These are phyloP conservation scores for Eupithecia abbreviata DNA, from an alignment of 2,888 invertebrate genomes.

Conservation along the genomic window DNA sequence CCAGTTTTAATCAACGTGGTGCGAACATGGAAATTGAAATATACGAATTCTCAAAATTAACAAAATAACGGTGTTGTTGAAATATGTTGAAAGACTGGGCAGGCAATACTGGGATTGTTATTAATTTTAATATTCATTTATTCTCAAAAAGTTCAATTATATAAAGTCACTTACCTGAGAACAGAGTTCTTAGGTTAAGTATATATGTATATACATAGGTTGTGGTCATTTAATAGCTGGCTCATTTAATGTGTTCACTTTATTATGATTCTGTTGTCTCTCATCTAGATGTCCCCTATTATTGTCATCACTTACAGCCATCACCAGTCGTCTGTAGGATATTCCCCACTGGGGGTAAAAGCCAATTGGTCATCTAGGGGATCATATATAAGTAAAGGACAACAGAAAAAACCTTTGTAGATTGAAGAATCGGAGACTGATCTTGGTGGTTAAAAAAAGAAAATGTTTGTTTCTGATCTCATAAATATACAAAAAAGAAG, in stretches of 20 bases:
- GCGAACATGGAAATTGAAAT: slow-evolving; percentile 46
- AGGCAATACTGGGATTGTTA: neutral
- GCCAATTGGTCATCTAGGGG: neutral
- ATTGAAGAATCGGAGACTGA: neutral
- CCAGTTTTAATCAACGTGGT: slow-evolving; percentile 72
- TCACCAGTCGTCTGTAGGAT: neutral
- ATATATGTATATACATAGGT: too few relatives aligned
- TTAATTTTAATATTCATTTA: too few relatives aligned
- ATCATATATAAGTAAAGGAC: neutral
- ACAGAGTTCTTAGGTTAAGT: too few relatives aligned
- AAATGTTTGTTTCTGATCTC: neutral
- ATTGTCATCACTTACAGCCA: neutral
- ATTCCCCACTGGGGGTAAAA: neutral
- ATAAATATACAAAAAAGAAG: neutral
- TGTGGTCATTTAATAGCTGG: too few relatives aligned
- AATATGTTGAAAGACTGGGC: neutral
- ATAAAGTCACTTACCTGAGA: too few relatives aligned
- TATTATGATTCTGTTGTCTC: neutral
- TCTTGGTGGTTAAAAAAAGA: too few relatives aligned
- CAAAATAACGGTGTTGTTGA: neutral
- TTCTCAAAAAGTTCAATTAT: too few relatives aligned
- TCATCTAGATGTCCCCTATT: neutral
- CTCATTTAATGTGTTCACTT: too few relatives aligned
- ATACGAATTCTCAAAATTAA: neutral
- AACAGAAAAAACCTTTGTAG: neutral